Evolutionary conservation across 1,140 invertebrate genomes (phyloP), one percentile per base, ranked within the genome.

Genomic region (Zaprionus ornatus): DNA sequence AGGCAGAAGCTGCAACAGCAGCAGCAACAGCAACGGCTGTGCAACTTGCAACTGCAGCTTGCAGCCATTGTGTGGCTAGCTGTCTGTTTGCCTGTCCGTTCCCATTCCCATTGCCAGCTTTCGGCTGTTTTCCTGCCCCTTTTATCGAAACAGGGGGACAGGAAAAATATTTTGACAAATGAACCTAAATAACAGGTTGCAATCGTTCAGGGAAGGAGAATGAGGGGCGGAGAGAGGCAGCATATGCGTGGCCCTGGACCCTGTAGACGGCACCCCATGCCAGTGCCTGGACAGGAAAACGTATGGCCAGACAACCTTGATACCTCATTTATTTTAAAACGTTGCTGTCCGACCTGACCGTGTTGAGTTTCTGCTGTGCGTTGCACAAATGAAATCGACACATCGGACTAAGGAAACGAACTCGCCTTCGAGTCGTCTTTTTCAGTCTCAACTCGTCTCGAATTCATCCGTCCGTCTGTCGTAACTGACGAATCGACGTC

Each of bases 161-260:
- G 81, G 81, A 90, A 90, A 90, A 90, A 87, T 90, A 91, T 92
- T 92, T 92, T 92, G 91, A 92, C 91, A 92, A 92, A 92, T 92
- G 91, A 92, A 92, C 76, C 83, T 79, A 92, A 92, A 92, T 92
- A 92, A 92, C 91, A 92, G 91, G 91, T 92, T 92, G 90, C 88
- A 87, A 88, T 87, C 77, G 82, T 77, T 91, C 72, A 69, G 75
- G 59, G 42, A 56, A 65, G 62, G 56, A 71, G 40, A 50, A 19
- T 35, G 23, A 17, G 55, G 15, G 32, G 23, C 35, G 52, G 23
- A 50, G 29, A 70, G 54, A 13, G 56, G 23, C 32, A 48, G 57
- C 74, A 61, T 80, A 63, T 78, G 65, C 64, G 64, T 74, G 66
- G 40, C 66, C 50, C 54, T 82, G 62, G 37, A 63, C 37, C 23